Percentiles rank a stretch among this genome's conserved stretches.
Evolutionary conservation across 2,113 vertebrate species (phyloP).

Genomic region (Hylia prasina): DNA sequence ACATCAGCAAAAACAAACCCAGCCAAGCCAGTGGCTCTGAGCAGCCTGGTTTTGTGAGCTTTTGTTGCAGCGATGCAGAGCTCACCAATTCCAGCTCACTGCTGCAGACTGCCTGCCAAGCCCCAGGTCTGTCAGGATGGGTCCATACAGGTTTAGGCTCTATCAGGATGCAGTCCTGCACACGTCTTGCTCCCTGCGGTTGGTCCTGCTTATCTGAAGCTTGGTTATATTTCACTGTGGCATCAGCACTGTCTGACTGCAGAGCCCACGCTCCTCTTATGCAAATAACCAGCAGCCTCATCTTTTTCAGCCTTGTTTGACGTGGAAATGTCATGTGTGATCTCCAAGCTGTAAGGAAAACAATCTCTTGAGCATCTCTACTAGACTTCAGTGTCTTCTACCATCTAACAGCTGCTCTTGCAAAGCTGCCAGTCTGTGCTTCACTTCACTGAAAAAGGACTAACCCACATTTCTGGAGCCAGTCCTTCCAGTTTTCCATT

Average conservation of each 20-base stretch:
- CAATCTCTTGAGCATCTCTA: constrained; percentile 18
- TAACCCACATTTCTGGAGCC: not conserved
- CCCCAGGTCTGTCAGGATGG: not conserved
- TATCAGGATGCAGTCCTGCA: not conserved
- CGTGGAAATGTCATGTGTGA: not conserved
- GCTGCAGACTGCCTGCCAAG: not conserved
- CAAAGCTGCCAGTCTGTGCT: not conserved
- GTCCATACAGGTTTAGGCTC: not conserved
- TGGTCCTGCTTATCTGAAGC: not conserved
- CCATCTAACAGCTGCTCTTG: constrained; percentile 49
- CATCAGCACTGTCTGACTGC: not conserved
- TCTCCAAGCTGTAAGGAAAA: constrained; percentile 3
- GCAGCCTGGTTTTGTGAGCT: not conserved
- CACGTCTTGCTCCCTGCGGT: not conserved
- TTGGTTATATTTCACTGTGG: not conserved
- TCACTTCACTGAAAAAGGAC: not conserved
- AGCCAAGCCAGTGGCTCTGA: not conserved
- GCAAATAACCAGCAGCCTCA: not conserved
- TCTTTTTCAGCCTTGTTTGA: not conserved
- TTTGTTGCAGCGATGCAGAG: not conserved
- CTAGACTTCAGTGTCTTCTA: not conserved
- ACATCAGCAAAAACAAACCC: not conserved
- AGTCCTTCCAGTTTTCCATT: constrained; percentile 8
- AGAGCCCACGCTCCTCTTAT: not conserved
- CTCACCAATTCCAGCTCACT: not conserved